phyloP scores from a whole-genome alignment of 1,140 invertebrate species.

The Amyelois transitella region DNA sequence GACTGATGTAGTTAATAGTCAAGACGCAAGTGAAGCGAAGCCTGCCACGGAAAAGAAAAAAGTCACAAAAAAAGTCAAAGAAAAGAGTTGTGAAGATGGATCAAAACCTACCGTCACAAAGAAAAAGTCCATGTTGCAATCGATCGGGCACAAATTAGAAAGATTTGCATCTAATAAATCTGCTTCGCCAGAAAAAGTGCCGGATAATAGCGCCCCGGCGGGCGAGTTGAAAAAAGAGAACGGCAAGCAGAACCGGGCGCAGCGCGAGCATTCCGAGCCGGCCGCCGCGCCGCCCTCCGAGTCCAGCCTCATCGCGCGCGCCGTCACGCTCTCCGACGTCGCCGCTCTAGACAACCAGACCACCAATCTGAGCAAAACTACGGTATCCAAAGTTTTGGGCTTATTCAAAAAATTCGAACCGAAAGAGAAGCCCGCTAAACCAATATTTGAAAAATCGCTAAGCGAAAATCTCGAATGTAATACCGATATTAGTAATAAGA shows the following conservation, averaged over 20 bases:
- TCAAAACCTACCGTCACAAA: constrained; percentile 59
- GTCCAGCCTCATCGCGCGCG: constrained; percentile 78
- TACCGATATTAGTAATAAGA: constrained; percentile 32
- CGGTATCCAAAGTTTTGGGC: constrained; percentile 81
- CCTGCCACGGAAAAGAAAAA: constrained; percentile 54
- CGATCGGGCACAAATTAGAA: constrained; percentile 80
- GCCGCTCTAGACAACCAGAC: constrained; percentile 60
- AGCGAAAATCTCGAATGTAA: constrained; percentile 26
- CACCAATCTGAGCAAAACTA: constrained; percentile 71
- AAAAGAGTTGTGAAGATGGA: constrained; percentile 59
- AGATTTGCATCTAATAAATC: constrained; percentile 74
- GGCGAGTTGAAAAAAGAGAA: constrained; percentile 32
- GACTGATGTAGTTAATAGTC: constrained; percentile 38
- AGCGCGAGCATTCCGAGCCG: constrained; percentile 80
- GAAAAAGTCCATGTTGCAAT: constrained; percentile 76
- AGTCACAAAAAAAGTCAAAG: constrained; percentile 63
- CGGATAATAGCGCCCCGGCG: constrained; percentile 26
- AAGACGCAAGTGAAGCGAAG: constrained; percentile 41
- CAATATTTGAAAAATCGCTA: constrained; percentile 30
- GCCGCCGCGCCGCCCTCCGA: constrained; percentile 71
- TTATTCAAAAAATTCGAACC: constrained; percentile 81
- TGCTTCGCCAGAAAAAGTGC: constrained; percentile 60
- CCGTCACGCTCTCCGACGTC: constrained; percentile 81
- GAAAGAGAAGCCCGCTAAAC: constrained; percentile 48
- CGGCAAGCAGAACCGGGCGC: constrained; percentile 66